These are phyloP conservation scores for Acipenser oxyrinchus DNA, from an alignment of 2,797 vertebrate genomes.

Conservation along the genomic window DNA sequence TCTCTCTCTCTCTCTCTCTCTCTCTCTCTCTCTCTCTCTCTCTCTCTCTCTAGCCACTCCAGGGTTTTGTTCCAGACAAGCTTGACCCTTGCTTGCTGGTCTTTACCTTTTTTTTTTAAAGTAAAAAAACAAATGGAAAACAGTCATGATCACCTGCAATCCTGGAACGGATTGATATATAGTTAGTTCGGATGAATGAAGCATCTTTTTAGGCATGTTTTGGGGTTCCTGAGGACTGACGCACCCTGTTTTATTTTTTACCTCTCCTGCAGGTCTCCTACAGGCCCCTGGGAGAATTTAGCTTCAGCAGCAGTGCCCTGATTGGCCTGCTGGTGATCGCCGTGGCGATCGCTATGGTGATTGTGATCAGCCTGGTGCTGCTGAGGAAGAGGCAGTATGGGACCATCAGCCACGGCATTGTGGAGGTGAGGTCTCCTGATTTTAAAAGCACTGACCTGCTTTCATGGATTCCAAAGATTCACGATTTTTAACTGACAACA, in stretches of 20 bases:
- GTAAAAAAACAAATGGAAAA: too few relatives aligned
- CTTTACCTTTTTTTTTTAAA: too few relatives aligned
- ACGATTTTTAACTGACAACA: too few relatives aligned
- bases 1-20: background rate
- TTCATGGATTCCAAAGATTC: too few relatives aligned
- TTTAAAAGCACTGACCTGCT: too few relatives aligned
- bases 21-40: conserved; percentile 17
- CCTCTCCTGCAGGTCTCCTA: conserved; percentile 62
- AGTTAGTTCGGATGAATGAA: too few relatives aligned
- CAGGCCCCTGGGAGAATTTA: conserved; percentile 77
- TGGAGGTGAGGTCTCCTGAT: conserved; percentile 72
- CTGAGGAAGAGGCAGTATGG: conserved; percentile 93
- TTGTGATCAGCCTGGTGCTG: conserved; percentile 93
- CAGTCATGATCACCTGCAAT: too few relatives aligned
- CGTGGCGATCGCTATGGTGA: conserved; percentile 87
- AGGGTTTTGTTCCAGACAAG: too few relatives aligned
- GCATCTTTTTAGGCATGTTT: background rate
- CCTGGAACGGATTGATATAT: too few relatives aligned
- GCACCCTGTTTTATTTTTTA: background rate
- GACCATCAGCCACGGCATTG: conserved; percentile 94
- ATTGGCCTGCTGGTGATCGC: conserved; percentile 90
- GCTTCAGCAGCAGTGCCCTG: conserved; percentile 86
- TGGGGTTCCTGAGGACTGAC: background rate
- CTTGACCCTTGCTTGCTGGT: too few relatives aligned
- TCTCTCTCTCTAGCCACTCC: conserved; percentile 8